phyloP scores from a whole-genome alignment of 2,797 vertebrate genomes.

The Sebastes miniatus region DNA sequence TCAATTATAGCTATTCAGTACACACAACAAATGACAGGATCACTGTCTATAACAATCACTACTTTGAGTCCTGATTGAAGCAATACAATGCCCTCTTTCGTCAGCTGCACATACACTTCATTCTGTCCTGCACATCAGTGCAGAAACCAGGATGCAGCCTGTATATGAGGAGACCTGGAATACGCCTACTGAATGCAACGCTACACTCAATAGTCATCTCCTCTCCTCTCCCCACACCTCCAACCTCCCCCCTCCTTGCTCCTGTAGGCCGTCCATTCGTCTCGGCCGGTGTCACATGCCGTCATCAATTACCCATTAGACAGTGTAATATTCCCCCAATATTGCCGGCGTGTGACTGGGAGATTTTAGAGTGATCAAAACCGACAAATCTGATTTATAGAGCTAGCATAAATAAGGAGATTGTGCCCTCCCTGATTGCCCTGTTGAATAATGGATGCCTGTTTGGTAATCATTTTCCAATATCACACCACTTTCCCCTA shows the following conservation, averaged over 20 bases:
- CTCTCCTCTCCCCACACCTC: not conserved
- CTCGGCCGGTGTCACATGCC: conserved; percentile 75
- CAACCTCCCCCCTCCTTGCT: not conserved
- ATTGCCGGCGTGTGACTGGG: conserved; percentile 77
- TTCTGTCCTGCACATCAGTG: not conserved
- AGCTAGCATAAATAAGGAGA: conserved; percentile 82
- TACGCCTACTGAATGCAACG: conserved; percentile 14
- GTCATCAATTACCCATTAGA: conserved; percentile 83
- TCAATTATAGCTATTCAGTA: not conserved
- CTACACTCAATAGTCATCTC: conserved; percentile 30
- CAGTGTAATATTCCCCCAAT: conserved; percentile 82
- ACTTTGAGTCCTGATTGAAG: conserved; percentile 12
- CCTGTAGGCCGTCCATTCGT: conserved; percentile 64
- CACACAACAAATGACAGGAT: not conserved
- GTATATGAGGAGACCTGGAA: not conserved
- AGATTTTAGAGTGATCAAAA: conserved; percentile 84
- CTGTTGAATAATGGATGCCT: conserved; percentile 85
- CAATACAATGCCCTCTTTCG: conserved; percentile 1
- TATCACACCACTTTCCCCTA: conserved; percentile 69
- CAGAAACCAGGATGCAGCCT: not conserved
- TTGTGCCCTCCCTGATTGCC: conserved; percentile 78
- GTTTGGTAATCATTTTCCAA: conserved; percentile 85
- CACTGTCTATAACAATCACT: conserved; percentile 5
- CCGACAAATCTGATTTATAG: conserved; percentile 86
- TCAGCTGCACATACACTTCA: not conserved